Percentiles rank a stretch among this genome's conserved stretches.
Conservation (phyloP, 2,113 vertebrate genomes). For the Galbula dea region DNA sequence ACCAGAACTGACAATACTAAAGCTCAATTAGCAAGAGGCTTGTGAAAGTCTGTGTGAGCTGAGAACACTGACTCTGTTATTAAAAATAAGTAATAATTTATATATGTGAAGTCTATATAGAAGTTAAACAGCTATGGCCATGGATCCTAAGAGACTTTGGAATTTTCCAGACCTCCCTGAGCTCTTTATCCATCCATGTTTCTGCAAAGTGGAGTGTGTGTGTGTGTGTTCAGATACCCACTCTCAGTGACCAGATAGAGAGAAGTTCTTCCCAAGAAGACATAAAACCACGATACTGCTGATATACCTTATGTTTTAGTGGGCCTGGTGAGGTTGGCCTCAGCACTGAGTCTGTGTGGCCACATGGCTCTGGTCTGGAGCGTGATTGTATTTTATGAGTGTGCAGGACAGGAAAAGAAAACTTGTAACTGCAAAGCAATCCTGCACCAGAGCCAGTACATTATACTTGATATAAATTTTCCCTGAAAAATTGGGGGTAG, state of each 20-base stretch:
- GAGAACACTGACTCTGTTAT: neutral
- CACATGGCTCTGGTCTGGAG: neutral
- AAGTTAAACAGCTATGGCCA: constrained; percentile 42
- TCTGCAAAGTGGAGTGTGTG: neutral
- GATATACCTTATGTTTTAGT: neutral
- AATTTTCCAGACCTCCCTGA: constrained; percentile 18
- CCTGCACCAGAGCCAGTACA: accelerated
- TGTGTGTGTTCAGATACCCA: neutral
- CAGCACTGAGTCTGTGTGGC: neutral
- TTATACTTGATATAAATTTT: neutral
- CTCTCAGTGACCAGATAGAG: accelerated
- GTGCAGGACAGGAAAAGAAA: neutral
- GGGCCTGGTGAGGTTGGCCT: neutral
- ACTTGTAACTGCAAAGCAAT: neutral
- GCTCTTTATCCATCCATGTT: neutral
- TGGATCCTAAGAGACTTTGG: constrained; percentile 20
- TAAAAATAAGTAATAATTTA: neutral
- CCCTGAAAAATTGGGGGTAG: neutral
- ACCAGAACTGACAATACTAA: neutral
- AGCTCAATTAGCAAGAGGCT: neutral
- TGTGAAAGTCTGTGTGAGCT: neutral
- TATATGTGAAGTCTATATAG: neutral
- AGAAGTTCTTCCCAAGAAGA: neutral
- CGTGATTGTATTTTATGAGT: accelerated
- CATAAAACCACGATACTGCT: neutral